Conservation (phyloP, 2,113 vertebrate genomes). For the Thunnus maccoyii region DNA sequence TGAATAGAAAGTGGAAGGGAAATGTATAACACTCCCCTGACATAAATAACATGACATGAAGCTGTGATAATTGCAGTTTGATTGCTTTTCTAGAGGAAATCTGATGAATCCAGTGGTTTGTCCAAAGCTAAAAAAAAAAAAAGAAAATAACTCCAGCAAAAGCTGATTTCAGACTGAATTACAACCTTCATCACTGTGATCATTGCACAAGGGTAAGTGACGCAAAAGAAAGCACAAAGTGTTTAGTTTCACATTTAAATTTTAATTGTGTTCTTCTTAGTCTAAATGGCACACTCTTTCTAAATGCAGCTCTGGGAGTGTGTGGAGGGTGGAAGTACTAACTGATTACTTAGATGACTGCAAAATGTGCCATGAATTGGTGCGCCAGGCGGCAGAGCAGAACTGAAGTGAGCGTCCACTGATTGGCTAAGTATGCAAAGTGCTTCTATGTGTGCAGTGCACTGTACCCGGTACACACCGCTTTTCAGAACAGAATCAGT, state of each 20-base stretch:
- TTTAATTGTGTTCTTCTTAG: slow-evolving; percentile 65
- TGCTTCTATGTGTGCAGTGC: slow-evolving; percentile 48
- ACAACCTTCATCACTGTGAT: slow-evolving; percentile 39
- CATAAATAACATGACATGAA: slow-evolving; percentile 49
- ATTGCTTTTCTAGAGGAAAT: slow-evolving; percentile 59
- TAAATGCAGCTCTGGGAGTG: slow-evolving; percentile 47
- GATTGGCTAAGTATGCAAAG: slow-evolving; percentile 79
- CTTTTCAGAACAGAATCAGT: slow-evolving; percentile 26
- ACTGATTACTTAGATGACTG: slow-evolving; percentile 72
- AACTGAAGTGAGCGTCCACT: slow-evolving; percentile 63
- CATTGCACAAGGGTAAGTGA: slow-evolving; percentile 42
- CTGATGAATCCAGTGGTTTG: slow-evolving; percentile 37
- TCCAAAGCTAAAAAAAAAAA: background rate
- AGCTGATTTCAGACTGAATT: slow-evolving; percentile 32
- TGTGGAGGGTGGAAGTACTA: slow-evolving; percentile 51
- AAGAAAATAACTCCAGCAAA: slow-evolving; percentile 6
- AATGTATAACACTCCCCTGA: slow-evolving; percentile 9
- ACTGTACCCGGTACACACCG: slow-evolving; percentile 12
- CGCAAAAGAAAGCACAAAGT: slow-evolving; percentile 39
- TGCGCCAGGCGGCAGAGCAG: slow-evolving; percentile 53
- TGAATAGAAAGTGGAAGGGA: slow-evolving; percentile 37
- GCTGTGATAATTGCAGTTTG: slow-evolving; percentile 55
- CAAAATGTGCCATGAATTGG: slow-evolving; percentile 62
- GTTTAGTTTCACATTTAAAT: slow-evolving; percentile 59
- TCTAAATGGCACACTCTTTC: slow-evolving; percentile 57